Evolutionary conservation across 2,113 vertebrate genomes (phyloP), one percentile per base, ranked within the genome.

Genomic region (Zosterops pallidus): DNA sequence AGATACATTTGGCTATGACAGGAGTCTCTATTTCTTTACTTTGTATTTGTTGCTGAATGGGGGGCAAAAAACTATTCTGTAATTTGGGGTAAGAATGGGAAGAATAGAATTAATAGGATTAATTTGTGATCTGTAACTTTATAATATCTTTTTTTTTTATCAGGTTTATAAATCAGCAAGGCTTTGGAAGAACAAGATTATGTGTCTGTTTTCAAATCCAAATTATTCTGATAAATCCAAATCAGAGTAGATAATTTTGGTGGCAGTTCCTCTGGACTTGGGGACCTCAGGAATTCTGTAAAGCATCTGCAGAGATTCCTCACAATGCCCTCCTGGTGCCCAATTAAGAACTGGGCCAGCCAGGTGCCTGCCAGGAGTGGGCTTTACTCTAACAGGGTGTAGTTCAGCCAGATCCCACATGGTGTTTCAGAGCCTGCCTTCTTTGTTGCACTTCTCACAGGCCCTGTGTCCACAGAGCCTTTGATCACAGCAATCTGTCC

Each of bases 331-430:
- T 25, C 52, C 67, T 53, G 39, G 56, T 67, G 26, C 25, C 14
- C 11, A 19, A 0, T 52, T 37, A 64, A 56, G 68, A 72, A 56
- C 0, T 10, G 11, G 4, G 24, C 52, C 47, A 7, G 1, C 21
- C 59, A 76, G 13, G 22, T 47, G 12, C 31, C 33, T 69, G 6
- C 15, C 24, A 56, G 31, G 39, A 28, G 14, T 62, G 47, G 63
- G 35, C n/a, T 11, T 83, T 57, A 16, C 28, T 80, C 63, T 60
- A 8, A 31, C 13, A 49, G 20, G 13, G 29, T 1, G 0, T 9
- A 33, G 9, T 16, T 78, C 62, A 71, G 12, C n/a, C 72, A 23
- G 10, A 31, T 5, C 26, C 29, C 26, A 9, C 3, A 0, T 0
- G 2, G 20, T 55, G 26, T 28, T 71, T 60, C 41, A 49, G 37